These are phyloP conservation scores for Leucopternis melanops DNA, from an alignment of 2,113 vertebrate genomes.

Conservation along the genomic window DNA sequence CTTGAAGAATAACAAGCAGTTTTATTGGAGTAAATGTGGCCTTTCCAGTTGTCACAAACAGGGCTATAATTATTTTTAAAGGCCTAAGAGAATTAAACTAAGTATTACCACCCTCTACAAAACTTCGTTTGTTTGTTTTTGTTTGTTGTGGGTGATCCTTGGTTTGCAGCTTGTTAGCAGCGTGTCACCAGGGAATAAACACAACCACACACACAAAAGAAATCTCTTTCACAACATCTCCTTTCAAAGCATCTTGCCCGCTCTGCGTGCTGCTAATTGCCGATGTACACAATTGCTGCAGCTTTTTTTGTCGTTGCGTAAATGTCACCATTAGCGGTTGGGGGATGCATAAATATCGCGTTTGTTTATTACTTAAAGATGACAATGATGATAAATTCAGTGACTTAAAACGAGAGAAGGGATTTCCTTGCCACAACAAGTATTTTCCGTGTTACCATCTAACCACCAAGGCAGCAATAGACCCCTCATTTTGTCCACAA, in stretches of 20 bases:
- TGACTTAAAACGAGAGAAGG: background rate
- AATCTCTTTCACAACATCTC: background rate
- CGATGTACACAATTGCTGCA: background rate
- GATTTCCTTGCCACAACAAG: background rate
- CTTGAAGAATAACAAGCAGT: constrained; percentile 29
- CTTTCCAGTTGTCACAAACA: background rate
- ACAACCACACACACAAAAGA: constrained; percentile 20
- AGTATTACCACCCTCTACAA: constrained; percentile 3
- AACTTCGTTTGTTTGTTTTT: constrained; percentile 25
- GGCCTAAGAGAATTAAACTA: constrained; percentile 27
- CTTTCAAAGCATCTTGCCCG: background rate
- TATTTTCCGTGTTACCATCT: background rate
- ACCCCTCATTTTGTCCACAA: background rate
- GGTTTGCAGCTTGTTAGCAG: constrained; percentile 47
- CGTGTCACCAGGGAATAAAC: constrained; percentile 39
- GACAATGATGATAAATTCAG: background rate
- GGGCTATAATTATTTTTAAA: constrained; percentile 64
- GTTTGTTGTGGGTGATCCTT: constrained; percentile 35
- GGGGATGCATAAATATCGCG: background rate
- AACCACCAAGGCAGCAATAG: background rate
- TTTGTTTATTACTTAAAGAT: background rate
- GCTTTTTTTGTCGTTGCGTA: background rate
- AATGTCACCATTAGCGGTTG: background rate
- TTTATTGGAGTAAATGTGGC: background rate
- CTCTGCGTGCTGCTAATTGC: background rate